A percentile compares a stretch with the other conserved stretches of the same genome.
phyloP scores from a whole-genome alignment of 2,113 vertebrate species.

The Indri indri region DNA sequence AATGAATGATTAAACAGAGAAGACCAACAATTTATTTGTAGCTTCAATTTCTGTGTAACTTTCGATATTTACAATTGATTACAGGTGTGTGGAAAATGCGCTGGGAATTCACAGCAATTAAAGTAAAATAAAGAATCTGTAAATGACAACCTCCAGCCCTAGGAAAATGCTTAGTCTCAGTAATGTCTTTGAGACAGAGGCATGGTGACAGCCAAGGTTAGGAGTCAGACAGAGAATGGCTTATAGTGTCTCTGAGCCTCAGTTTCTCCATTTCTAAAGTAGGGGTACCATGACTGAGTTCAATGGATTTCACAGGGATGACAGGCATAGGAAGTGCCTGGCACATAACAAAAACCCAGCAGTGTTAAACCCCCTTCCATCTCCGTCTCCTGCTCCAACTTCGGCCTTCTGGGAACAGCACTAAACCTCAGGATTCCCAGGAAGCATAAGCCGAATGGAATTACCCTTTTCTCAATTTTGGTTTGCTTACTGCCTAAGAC shows the following conservation, averaged over 20 bases:
- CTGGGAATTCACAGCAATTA: background rate
- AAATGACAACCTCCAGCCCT: background rate
- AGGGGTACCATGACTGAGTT: background rate
- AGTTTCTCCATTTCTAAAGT: background rate
- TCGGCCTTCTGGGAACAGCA: background rate
- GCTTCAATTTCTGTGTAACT: conserved; percentile 7
- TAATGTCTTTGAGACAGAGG: background rate
- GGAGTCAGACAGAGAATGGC: background rate
- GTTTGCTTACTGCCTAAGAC: background rate
- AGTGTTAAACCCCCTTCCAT: background rate
- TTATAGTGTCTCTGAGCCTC: background rate
- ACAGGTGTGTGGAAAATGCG: background rate
- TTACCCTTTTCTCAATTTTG: background rate
- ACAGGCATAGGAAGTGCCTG: background rate
- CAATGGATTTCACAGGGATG: background rate
- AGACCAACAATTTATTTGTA: background rate
- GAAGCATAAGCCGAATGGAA: background rate
- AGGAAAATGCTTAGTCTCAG: background rate
- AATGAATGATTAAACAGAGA: background rate
- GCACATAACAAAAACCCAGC: background rate
- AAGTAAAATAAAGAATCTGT: background rate
- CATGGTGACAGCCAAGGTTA: background rate
- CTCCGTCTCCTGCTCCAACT: background rate
- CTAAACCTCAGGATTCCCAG: background rate
- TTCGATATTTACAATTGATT: conserved; percentile 26